These are phyloP conservation scores for Dolichopus griseipennis DNA, from an alignment of 2,888 invertebrate species.

Conservation along the genomic window DNA sequence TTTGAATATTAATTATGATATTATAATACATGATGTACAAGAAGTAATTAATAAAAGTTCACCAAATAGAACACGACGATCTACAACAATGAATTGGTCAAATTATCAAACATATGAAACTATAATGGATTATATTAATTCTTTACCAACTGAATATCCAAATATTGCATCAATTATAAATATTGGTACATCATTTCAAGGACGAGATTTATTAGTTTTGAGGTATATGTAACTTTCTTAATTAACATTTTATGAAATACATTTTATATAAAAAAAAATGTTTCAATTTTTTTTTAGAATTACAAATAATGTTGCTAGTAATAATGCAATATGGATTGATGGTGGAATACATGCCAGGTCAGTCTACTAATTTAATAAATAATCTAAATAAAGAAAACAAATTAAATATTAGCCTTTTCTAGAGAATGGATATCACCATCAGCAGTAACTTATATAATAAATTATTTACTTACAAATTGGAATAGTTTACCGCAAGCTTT, in stretches of 20 bases:
- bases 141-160: not conserved
- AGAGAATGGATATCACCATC: constrained; percentile 79
- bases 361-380: too few species aligned
- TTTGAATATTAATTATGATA: not conserved
- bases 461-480: constrained; percentile 59
- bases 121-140: not conserved
- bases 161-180: not conserved
- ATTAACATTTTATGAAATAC: too few species aligned
- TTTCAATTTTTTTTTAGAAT: constrained; percentile 45
- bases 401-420: too few species aligned
- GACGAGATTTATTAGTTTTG: not conserved
- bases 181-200: not conserved
- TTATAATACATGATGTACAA: not conserved
- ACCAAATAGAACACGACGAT: not conserved
- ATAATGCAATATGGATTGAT: constrained; percentile 64
- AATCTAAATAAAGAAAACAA: too few species aligned
- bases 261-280: too few species aligned
- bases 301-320: constrained; percentile 55
- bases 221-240: not conserved
- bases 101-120: not conserved
- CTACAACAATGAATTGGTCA: not conserved
- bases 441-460: constrained; percentile 65
- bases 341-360: constrained; percentile 71
- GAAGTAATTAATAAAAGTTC: not conserved
- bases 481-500: constrained; percentile 54